These are phyloP conservation scores for Limnephilus marmoratus DNA, from an alignment of 2,888 invertebrate genomes.

Conservation along the genomic window DNA sequence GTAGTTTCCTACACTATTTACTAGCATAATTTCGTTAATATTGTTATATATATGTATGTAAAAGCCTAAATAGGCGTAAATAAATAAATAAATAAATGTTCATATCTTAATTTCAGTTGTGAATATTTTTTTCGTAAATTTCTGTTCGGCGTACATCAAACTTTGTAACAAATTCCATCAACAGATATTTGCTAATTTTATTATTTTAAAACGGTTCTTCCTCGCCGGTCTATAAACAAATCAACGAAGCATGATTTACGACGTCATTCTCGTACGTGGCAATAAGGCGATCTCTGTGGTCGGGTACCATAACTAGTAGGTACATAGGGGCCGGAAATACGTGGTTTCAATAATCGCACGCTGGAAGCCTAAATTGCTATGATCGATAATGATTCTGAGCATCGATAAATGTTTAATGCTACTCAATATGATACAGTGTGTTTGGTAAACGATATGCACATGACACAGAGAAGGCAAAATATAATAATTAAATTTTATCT, in stretches of 20 bases:
- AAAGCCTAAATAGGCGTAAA: too few relatives aligned
- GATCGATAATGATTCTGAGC: not conserved
- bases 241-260: constrained; percentile 23
- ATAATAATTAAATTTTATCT: too few relatives aligned
- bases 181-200: not conserved
- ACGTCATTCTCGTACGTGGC: not conserved
- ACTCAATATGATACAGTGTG: not conserved
- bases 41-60: too few relatives aligned
- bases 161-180: not conserved
- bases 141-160: not conserved
- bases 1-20: too few relatives aligned
- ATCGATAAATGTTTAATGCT: not conserved
- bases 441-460: not conserved
- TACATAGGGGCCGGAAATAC: not conserved
- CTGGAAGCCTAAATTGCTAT: not conserved
- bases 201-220: not conserved
- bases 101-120: not conserved
- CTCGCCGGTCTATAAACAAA: not conserved
- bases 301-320: not conserved
- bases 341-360: constrained; percentile 20
- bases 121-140: too few relatives aligned
- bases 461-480: too few relatives aligned
- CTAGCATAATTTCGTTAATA: too few relatives aligned
- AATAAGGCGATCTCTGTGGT: constrained; percentile 13
- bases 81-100: too few relatives aligned